These are phyloP conservation scores for Leontopithecus rosalia DNA, from an alignment of 2,797 vertebrate species.

Conservation along the genomic window DNA sequence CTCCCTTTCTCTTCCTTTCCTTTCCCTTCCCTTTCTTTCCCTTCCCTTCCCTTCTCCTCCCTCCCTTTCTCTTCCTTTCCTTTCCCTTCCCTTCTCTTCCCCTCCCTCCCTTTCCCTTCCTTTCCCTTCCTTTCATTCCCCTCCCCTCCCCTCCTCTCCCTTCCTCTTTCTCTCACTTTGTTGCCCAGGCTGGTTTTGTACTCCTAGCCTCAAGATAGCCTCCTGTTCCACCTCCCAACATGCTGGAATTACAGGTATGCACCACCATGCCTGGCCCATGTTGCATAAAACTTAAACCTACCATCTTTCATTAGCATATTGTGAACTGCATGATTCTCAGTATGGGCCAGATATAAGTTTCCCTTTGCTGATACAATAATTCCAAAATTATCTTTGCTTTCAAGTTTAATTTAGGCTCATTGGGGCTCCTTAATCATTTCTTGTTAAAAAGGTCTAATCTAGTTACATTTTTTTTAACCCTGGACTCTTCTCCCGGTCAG, in stretches of 20 bases:
- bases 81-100: fast-evolving
- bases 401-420: not conserved
- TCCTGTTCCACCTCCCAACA: too few species aligned
- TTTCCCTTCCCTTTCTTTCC: fast-evolving
- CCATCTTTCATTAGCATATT: not conserved
- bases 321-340: not conserved
- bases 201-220: too few species aligned
- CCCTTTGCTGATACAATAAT: not conserved
- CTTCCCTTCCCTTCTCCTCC: fast-evolving
- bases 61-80: fast-evolving
- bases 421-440: not conserved
- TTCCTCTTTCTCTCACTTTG: too few species aligned
- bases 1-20: fast-evolving
- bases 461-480: not conserved
- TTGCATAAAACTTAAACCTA: not conserved
- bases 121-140: fast-evolving
- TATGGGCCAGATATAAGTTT: not conserved
- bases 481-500: not conserved
- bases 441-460: not conserved
- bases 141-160: fast-evolving
- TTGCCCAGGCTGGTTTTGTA: too few species aligned
- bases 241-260: too few species aligned
- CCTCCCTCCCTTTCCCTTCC: fast-evolving
- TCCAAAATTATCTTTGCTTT: not conserved
- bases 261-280: not conserved